Conservation (phyloP, 2,797 vertebrate genomes). For the Coluber constrictor region DNA sequence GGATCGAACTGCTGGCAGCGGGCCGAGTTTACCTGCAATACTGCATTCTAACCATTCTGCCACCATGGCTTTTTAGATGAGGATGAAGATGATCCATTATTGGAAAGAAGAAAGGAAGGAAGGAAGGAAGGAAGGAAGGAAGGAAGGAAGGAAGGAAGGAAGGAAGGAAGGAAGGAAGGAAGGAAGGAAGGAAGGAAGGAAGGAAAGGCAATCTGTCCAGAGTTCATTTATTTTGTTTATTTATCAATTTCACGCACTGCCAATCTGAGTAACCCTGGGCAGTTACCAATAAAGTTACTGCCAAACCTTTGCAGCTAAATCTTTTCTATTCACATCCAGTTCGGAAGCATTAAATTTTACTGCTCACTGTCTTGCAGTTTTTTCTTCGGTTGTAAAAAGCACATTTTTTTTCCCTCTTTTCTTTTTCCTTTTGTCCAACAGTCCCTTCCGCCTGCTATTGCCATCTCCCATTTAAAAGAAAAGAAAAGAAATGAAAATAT, state of each 20-base stretch:
- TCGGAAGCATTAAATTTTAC: slow-evolving; percentile 21
- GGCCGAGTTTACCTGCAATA: too few species aligned
- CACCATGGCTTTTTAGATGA: too few species aligned
- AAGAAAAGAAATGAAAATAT: not conserved
- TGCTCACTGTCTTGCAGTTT: not conserved
- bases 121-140: not conserved
- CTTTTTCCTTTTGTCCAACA: not conserved
- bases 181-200: too few species aligned
- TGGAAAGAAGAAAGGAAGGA: not conserved
- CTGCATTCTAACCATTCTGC: too few species aligned
- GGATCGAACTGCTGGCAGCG: too few species aligned
- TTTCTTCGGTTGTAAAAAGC: not conserved
- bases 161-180: too few species aligned
- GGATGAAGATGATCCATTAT: too few species aligned
- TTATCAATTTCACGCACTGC: not conserved
- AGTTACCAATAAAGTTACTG: slow-evolving; percentile 10
- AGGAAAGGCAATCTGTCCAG: not conserved
- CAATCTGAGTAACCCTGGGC: not conserved
- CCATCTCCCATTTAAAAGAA: not conserved
- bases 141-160: not conserved
- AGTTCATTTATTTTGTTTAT: slow-evolving; percentile 4
- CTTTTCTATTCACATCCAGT: not conserved
- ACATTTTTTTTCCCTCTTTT: not conserved
- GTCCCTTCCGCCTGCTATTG: not conserved
- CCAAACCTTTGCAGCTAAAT: not conserved